These are phyloP conservation scores for Brotula barbata DNA, from an alignment of 2,797 vertebrate genomes.

Conservation along the genomic window DNA sequence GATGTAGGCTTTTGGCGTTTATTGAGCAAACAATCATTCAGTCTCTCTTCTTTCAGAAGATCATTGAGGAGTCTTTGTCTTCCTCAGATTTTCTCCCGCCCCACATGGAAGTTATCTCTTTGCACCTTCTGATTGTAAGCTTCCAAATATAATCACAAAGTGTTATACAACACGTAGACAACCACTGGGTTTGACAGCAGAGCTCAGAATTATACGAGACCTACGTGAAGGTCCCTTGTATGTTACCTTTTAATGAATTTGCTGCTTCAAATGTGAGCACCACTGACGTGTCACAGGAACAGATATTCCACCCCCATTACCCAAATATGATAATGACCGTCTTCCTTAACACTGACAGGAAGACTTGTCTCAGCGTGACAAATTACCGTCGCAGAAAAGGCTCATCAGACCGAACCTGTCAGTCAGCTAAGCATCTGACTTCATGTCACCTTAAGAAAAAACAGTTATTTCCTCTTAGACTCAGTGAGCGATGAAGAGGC, in stretches of 20 bases:
- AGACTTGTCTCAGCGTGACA: conserved; percentile 36
- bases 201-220: too few relatives aligned
- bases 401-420: conserved; percentile 37
- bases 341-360: background rate
- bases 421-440: conserved; percentile 38
- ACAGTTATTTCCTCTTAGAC: conserved; percentile 51
- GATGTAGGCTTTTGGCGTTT: too few relatives aligned
- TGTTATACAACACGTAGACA: too few relatives aligned
- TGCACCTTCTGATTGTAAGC: too few relatives aligned
- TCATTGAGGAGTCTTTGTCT: too few relatives aligned
- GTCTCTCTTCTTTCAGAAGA: too few relatives aligned
- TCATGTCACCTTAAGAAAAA: conserved; percentile 41
- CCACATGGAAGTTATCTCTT: too few relatives aligned
- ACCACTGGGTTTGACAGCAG: too few relatives aligned
- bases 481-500: conserved; percentile 58
- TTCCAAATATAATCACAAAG: too few relatives aligned
- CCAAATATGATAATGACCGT: conserved; percentile 19
- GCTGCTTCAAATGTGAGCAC: background rate
- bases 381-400: conserved; percentile 35
- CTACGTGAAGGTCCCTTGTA: too few relatives aligned
- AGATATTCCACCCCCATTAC: conserved; percentile 10
- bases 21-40: too few relatives aligned
- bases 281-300: conserved; percentile 1
- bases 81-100: too few relatives aligned
- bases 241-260: conserved; percentile 9